Evolutionary conservation across 2,888 invertebrate genomes (phyloP).

Genomic region (Callinectes sapidus): DNA sequence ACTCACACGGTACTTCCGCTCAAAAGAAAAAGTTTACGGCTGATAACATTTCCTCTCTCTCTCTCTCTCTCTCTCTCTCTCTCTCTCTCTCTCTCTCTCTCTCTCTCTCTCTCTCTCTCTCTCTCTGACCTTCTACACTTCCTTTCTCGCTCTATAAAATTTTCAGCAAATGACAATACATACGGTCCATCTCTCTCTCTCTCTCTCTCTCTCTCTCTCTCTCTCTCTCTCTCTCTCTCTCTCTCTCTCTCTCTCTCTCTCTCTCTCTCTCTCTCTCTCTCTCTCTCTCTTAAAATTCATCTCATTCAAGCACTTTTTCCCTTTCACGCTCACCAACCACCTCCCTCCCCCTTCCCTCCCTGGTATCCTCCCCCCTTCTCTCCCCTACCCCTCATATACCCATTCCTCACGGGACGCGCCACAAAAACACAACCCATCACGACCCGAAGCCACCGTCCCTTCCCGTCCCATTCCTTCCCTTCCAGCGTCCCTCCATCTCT

Average conservation of each 20-base stretch:
- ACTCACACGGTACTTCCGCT: not conserved
- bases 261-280: not conserved
- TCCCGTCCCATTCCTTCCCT: not conserved
- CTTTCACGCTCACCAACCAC: not conserved
- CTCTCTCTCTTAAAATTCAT: not conserved
- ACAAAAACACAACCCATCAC: conserved; percentile 3
- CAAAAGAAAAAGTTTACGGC: not conserved
- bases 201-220: conserved; percentile 1
- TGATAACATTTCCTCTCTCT: not conserved
- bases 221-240: not conserved
- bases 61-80: not conserved
- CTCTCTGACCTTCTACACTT: conserved; percentile 24
- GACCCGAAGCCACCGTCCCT: not conserved
- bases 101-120: not conserved
- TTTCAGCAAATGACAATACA: not conserved
- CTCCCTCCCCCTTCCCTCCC: not conserved
- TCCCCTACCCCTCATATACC: not conserved
- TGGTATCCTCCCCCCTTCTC: not conserved
- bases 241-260: not conserved
- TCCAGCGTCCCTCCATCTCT: not conserved
- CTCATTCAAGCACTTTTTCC: not conserved
- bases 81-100: not conserved
- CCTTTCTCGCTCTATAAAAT: conserved; percentile 14
- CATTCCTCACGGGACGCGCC: not conserved
- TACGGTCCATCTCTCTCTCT: conserved; percentile 14